These are phyloP conservation scores for Tenebrosternarchus preto DNA, from an alignment of 2,113 vertebrate genomes.

Conservation along the genomic window DNA sequence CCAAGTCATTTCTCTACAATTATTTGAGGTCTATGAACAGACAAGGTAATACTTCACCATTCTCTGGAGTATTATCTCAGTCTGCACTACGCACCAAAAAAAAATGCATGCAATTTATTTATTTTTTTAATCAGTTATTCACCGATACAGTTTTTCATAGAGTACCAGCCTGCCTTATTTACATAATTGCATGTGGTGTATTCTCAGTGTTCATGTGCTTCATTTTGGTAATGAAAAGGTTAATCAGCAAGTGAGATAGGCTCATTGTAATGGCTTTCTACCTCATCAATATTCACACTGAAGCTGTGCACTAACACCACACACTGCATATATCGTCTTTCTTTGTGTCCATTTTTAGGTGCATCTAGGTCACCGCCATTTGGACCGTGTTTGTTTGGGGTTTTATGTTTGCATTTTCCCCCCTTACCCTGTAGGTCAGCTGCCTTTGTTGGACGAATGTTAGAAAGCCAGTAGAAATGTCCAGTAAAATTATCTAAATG, in stretches of 20 bases:
- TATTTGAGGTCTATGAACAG: not conserved
- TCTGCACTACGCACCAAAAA: not conserved
- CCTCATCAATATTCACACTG: not conserved
- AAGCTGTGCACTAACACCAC: too few species aligned
- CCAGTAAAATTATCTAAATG: constrained; percentile 31
- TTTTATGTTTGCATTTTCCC: not conserved
- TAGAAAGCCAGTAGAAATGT: constrained; percentile 1
- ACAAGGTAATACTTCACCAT: not conserved
- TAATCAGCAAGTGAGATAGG: not conserved
- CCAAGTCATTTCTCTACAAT: not conserved
- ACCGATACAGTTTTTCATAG: not conserved
- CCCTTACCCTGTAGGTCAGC: not conserved
- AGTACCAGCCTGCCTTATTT: not conserved
- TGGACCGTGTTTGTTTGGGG: not conserved
- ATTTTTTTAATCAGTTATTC: not conserved
- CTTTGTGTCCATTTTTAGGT: not conserved
- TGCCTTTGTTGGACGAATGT: not conserved
- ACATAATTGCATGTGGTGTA: not conserved
- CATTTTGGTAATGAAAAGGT: not conserved
- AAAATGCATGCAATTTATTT: not conserved
- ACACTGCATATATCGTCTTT: too few species aligned
- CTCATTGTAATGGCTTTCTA: not conserved
- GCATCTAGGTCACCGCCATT: not conserved
- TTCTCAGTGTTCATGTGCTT: not conserved
- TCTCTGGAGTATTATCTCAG: not conserved